These are phyloP conservation scores for Halictus rubicundus DNA, from an alignment of 1,140 invertebrate genomes.

Conservation along the genomic window DNA sequence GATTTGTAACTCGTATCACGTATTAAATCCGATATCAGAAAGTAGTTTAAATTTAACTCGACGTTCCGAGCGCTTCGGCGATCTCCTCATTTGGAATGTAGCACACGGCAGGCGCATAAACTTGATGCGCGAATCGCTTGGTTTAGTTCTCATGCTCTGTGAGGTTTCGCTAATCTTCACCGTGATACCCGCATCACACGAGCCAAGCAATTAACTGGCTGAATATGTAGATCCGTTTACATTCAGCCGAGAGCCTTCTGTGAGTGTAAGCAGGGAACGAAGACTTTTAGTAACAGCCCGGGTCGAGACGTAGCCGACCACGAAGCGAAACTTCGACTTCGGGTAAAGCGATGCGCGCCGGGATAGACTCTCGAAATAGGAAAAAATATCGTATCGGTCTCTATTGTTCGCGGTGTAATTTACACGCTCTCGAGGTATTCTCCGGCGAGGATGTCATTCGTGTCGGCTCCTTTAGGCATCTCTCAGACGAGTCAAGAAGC, in stretches of 20 bases:
- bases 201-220: conserved; percentile 54
- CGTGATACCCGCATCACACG: conserved; percentile 52
- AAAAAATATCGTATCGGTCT: too few species aligned
- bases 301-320: too few species aligned
- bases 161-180: conserved; percentile 53
- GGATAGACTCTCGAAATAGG: too few species aligned
- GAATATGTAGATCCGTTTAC: conserved; percentile 54
- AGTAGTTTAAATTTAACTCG: conserved; percentile 13
- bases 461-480: background rate
- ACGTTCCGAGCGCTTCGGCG: background rate
- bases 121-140: conserved; percentile 54
- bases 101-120: conserved; percentile 48
- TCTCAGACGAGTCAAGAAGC: conserved; percentile 49
- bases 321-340: too few species aligned
- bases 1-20: background rate
- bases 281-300: too few species aligned
- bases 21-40: conserved; percentile 18
- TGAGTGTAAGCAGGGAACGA: conserved; percentile 24
- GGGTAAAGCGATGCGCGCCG: background rate
- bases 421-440: background rate
- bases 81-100: conserved; percentile 28
- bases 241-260: conserved; percentile 24
- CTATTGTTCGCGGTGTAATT: conserved; percentile 18
- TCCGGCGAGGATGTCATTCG: background rate
- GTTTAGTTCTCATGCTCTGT: conserved; percentile 47